Conservation (phyloP, 1,140 invertebrate species). For the Drosophila yakuba region DNA sequence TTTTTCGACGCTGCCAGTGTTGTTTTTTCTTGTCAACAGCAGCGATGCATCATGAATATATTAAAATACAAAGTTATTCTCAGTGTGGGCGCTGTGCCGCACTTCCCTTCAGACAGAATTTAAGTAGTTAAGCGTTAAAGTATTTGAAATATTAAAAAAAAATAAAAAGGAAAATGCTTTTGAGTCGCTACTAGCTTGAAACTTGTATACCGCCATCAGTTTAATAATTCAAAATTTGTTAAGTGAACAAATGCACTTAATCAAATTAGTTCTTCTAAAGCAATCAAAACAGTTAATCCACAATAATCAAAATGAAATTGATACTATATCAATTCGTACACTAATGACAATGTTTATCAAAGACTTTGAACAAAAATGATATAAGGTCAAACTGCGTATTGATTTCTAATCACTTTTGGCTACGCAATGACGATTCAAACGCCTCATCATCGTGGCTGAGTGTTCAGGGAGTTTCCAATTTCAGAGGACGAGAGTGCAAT, state of each 20-base stretch:
- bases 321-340: background rate
- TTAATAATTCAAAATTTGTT: background rate
- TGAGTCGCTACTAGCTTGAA: too few species aligned
- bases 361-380: too few species aligned
- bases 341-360: background rate
- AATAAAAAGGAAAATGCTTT: too few species aligned
- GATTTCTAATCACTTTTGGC: background rate
- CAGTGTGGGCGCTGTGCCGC: constrained; percentile 11
- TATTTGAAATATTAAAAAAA: too few species aligned
- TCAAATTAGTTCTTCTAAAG: too few species aligned
- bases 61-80: constrained; percentile 64
- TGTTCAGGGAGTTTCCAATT: constrained; percentile 5
- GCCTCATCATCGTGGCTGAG: background rate
- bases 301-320: background rate
- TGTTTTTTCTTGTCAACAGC: constrained; percentile 63
- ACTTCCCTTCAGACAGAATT: background rate
- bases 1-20: constrained; percentile 50
- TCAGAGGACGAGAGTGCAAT: constrained; percentile 23
- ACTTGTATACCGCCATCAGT: too few species aligned
- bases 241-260: too few species aligned
- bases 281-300: too few species aligned
- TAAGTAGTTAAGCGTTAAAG: too few species aligned
- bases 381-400: constrained; percentile 3
- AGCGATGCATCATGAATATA: constrained; percentile 64
- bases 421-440: background rate